phyloP scores from a whole-genome alignment of 2,113 vertebrate species.

The Halichoerus grypus region DNA sequence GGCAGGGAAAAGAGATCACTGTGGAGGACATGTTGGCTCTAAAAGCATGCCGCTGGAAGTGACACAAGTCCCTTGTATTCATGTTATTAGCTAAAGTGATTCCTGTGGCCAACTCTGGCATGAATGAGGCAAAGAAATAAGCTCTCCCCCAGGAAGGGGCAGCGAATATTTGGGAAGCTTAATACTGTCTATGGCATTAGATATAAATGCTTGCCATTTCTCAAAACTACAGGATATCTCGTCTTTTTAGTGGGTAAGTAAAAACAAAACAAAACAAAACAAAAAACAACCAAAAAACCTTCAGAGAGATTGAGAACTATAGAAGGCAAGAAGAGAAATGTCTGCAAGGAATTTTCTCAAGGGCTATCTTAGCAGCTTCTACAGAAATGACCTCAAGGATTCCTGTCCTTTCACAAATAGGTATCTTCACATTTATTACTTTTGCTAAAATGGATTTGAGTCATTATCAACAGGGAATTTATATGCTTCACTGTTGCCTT shows the following conservation, averaged over 20 bases:
- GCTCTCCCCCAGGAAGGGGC: neutral
- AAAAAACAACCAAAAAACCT: neutral
- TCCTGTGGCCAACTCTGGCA: neutral
- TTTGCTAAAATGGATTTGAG: constrained; percentile 40
- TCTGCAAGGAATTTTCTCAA: neutral
- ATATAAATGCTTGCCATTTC: neutral
- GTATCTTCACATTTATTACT: constrained; percentile 1
- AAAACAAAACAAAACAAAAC: neutral
- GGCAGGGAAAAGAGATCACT: neutral
- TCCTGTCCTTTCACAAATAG: neutral
- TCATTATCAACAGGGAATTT: constrained; percentile 47
- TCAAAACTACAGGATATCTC: neutral
- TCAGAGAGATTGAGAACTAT: neutral
- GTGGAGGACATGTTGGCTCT: neutral
- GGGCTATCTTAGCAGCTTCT: neutral
- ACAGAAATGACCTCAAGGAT: neutral
- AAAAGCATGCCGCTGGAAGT: neutral
- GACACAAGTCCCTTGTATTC: neutral
- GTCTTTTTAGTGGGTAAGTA: neutral
- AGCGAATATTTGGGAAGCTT: neutral
- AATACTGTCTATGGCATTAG: neutral
- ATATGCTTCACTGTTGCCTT: constrained; percentile 31
- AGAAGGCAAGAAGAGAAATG: neutral
- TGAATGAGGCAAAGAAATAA: neutral
- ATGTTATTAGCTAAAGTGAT: neutral